Conservation (phyloP, 2,888 invertebrate genomes). For the Limenitis arthemis region DNA sequence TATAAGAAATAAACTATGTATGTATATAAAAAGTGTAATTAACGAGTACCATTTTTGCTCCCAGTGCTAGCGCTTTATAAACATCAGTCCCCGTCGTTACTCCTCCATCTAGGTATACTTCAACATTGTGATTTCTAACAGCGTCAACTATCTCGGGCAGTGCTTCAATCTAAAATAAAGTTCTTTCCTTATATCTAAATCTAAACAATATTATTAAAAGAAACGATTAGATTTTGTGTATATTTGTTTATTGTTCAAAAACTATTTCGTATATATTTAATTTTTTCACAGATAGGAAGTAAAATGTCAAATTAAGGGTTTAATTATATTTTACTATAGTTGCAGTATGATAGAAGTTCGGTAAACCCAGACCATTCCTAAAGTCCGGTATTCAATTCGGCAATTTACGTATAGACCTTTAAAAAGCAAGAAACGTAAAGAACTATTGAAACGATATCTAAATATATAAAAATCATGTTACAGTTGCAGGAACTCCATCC, state of each 20-base stretch:
- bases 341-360: too few relatives aligned
- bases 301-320: too few relatives aligned
- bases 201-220: neutral
- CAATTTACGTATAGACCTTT: too few relatives aligned
- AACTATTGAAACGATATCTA: neutral
- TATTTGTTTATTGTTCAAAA: too few relatives aligned
- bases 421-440: too few relatives aligned
- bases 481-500: conserved; percentile 87
- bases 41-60: conserved; percentile 84
- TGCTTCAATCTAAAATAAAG: conserved; percentile 78
- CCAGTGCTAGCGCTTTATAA: conserved; percentile 91
- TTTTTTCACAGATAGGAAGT: too few relatives aligned
- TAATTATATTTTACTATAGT: too few relatives aligned
- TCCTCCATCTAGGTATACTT: conserved; percentile 92
- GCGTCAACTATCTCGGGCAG: conserved; percentile 85
- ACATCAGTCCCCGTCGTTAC: conserved; percentile 88
- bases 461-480: conserved; percentile 40
- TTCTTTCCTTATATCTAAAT: neutral
- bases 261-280: too few relatives aligned
- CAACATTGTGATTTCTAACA: conserved; percentile 75
- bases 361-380: too few relatives aligned
- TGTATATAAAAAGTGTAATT: neutral
- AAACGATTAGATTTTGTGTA: neutral
- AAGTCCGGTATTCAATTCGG: too few relatives aligned
- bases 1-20: conserved; percentile 2